Evolutionary conservation across 1,140 invertebrate species (phyloP).

Genomic region (Drosophila ogumai): DNA sequence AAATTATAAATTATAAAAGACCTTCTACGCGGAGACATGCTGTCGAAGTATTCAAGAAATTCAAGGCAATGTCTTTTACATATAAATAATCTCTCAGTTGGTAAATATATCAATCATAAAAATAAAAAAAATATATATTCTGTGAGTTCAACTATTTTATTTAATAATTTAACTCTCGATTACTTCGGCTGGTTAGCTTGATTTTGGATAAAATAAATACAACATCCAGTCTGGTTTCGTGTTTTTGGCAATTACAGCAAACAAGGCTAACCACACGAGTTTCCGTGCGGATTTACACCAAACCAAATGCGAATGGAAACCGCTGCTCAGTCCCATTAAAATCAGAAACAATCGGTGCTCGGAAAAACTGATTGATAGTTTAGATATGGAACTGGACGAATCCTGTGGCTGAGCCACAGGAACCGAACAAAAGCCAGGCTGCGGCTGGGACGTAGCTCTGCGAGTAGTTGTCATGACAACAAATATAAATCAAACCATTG

Average conservation of each 20-base stretch:
- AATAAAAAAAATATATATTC: too few species aligned
- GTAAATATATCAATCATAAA: too few species aligned
- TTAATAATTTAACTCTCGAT: background rate
- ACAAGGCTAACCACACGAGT: conserved; percentile 12
- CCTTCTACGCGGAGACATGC: background rate
- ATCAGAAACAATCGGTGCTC: conserved; percentile 10
- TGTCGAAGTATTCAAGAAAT: background rate
- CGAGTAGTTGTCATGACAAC: conserved; percentile 11
- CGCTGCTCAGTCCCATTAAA: conserved; percentile 1
- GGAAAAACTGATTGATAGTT: conserved; percentile 42
- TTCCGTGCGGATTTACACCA: conserved; percentile 23
- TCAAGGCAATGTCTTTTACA: too few species aligned
- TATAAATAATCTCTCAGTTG: too few species aligned
- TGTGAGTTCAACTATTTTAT: background rate
- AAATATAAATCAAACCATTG: conserved; percentile 7
- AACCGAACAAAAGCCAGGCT: background rate
- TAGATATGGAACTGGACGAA: conserved; percentile 2
- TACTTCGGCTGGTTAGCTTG: background rate
- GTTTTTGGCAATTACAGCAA: background rate
- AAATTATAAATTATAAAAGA: conserved; percentile 17
- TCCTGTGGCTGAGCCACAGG: background rate
- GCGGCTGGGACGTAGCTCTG: background rate
- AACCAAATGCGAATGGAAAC: conserved; percentile 6
- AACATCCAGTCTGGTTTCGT: background rate
- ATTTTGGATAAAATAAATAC: background rate